Conservation (phyloP, 2,888 invertebrate genomes). For the Mythimna pallens region DNA sequence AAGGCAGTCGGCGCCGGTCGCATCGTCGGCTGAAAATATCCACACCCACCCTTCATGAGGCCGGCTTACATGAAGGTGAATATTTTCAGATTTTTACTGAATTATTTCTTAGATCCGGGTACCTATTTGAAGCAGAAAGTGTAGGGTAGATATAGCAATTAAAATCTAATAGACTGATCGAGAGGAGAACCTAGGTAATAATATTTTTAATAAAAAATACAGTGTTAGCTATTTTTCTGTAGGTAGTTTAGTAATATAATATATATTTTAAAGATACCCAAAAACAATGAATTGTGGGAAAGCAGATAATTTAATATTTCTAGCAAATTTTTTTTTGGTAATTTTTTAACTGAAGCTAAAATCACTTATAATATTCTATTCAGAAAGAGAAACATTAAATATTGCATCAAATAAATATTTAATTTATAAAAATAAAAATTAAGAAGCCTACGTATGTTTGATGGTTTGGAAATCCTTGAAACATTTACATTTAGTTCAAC, state of each 20-base stretch:
- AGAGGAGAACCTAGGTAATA: no score
- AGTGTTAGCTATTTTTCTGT: background rate
- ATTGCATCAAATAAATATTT: no score
- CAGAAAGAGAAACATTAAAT: no score
- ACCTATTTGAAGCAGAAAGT: no score
- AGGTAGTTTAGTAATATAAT: background rate
- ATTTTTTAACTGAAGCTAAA: no score
- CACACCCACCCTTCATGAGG: conserved; percentile 66
- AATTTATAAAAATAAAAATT: no score
- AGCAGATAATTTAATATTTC: no score
- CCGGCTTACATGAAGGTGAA: conserved; percentile 71
- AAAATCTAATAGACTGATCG: no score
- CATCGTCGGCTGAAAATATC: conserved; percentile 80
- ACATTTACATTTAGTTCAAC: background rate
- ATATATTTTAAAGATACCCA: background rate
- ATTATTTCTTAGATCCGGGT: background rate
- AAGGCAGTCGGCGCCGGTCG: conserved; percentile 78
- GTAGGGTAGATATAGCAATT: no score
- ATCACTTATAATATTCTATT: no score
- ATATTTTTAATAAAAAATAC: background rate
- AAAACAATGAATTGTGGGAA: background rate
- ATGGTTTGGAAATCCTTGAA: background rate
- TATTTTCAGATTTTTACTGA: conserved; percentile 1
- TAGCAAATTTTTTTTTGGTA: no score
- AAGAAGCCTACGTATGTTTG: no score